Evolutionary conservation across 1,140 invertebrate genomes (phyloP).

Genomic region (Luehdorfia chinensis): DNA sequence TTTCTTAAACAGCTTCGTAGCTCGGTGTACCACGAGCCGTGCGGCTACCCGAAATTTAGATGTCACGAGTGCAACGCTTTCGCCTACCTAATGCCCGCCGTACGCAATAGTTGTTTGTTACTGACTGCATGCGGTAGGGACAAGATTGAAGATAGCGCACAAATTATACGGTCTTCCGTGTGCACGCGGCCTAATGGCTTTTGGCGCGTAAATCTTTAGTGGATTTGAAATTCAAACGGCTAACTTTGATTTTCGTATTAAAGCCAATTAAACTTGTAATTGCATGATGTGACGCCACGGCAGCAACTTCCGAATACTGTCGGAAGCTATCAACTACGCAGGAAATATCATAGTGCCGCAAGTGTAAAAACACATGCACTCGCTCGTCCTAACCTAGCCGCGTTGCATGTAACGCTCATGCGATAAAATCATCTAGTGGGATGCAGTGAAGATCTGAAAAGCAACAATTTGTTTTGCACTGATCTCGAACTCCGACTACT

Average conservation of each 20-base stretch:
- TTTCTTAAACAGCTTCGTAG: slow-evolving; percentile 6
- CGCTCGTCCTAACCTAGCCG: too few relatives aligned
- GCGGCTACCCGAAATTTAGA: slow-evolving; percentile 69
- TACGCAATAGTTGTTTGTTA: slow-evolving; percentile 66
- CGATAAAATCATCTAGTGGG: too few relatives aligned
- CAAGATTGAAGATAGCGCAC: slow-evolving; percentile 68
- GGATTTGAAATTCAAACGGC: slow-evolving; percentile 17
- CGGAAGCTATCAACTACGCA: too few relatives aligned
- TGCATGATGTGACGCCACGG: too few relatives aligned
- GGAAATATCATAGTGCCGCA: too few relatives aligned
- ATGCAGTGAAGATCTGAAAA: too few relatives aligned
- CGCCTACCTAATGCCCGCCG: slow-evolving; percentile 52
- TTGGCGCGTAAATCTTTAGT: slow-evolving; percentile 42
- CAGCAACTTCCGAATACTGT: too few relatives aligned
- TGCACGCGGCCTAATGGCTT: slow-evolving; percentile 39
- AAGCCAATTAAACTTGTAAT: too few relatives aligned
- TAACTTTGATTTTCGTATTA: slow-evolving; percentile 3
- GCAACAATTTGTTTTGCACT: too few relatives aligned
- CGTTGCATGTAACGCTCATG: too few relatives aligned
- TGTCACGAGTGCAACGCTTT: slow-evolving; percentile 64
- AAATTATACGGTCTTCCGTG: slow-evolving; percentile 53
- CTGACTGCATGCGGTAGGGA: slow-evolving; percentile 51
- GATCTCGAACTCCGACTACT: too few relatives aligned
- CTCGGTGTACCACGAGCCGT: slow-evolving; percentile 32
- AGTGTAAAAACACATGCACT: too few relatives aligned